Conservation (phyloP, 2,113 vertebrate genomes). For the Phoenicopterus ruber region DNA sequence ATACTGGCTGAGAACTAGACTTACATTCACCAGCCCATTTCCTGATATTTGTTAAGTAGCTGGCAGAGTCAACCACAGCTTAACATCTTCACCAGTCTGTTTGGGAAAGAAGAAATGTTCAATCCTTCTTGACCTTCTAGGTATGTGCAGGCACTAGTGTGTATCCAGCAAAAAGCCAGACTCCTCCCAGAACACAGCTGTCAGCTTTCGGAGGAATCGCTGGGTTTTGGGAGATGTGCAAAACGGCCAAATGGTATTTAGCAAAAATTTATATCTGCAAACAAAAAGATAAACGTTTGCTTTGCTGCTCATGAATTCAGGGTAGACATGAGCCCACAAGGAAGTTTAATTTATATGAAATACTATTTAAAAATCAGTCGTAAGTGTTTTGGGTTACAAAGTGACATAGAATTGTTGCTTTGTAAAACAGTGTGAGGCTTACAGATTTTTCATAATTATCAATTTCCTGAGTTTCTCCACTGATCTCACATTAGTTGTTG, state of each 20-base stretch:
- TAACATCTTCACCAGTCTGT: neutral
- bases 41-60: neutral
- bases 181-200: neutral
- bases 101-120: neutral
- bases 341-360: neutral
- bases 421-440: neutral
- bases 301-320: neutral
- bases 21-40: neutral
- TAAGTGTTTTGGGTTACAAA: neutral
- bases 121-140: neutral
- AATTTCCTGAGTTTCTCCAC: neutral
- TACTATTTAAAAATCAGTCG: neutral
- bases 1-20: neutral
- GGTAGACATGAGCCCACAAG: neutral
- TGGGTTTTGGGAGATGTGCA: neutral
- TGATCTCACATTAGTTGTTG: neutral
- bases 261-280: neutral
- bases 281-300: neutral
- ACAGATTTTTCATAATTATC: neutral
- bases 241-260: neutral
- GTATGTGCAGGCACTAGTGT: neutral
- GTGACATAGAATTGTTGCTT: neutral
- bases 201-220: neutral
- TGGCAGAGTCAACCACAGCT: neutral
- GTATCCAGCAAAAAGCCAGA: neutral